Evolutionary conservation across 2,888 invertebrate species (phyloP).

Genomic region (Thera britannica): DNA sequence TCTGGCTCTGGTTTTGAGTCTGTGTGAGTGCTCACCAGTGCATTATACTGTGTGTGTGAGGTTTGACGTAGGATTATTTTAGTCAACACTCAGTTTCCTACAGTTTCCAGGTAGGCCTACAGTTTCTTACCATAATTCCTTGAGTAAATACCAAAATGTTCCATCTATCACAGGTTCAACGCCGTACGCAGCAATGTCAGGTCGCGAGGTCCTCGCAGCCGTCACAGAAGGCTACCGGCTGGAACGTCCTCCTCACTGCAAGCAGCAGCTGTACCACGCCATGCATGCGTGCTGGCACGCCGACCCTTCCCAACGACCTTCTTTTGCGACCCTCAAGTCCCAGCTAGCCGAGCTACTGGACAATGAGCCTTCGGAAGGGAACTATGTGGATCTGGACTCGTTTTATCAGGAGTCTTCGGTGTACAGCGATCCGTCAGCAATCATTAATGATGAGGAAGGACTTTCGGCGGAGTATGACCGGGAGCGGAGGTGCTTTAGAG

Average conservation of each 20-base stretch:
- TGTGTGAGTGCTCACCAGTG: no score
- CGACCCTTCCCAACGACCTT: constrained; percentile 89
- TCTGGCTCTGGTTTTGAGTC: no score
- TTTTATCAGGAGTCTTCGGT: constrained; percentile 87
- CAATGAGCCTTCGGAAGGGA: constrained; percentile 86
- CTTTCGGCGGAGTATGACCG: constrained; percentile 78
- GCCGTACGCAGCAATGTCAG: constrained; percentile 94
- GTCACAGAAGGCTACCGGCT: constrained; percentile 92
- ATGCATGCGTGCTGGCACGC: constrained; percentile 86
- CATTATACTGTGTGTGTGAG: no score
- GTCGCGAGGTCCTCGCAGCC: constrained; percentile 91
- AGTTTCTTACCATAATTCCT: not conserved
- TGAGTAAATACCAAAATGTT: not conserved
- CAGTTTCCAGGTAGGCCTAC: no score
- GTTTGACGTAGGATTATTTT: no score
- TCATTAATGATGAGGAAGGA: constrained; percentile 79
- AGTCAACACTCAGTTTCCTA: no score
- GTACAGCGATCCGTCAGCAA: constrained; percentile 81
- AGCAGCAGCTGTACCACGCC: constrained; percentile 82
- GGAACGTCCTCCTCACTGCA: constrained; percentile 91
- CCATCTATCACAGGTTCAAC: constrained; percentile 87
- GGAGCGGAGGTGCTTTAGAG: constrained; percentile 75
- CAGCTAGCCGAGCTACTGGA: constrained; percentile 86
- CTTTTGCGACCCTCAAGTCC: constrained; percentile 86
- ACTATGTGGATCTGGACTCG: constrained; percentile 88